These are phyloP conservation scores for Junonia oenone DNA, from an alignment of 2,888 invertebrate genomes.

Conservation along the genomic window DNA sequence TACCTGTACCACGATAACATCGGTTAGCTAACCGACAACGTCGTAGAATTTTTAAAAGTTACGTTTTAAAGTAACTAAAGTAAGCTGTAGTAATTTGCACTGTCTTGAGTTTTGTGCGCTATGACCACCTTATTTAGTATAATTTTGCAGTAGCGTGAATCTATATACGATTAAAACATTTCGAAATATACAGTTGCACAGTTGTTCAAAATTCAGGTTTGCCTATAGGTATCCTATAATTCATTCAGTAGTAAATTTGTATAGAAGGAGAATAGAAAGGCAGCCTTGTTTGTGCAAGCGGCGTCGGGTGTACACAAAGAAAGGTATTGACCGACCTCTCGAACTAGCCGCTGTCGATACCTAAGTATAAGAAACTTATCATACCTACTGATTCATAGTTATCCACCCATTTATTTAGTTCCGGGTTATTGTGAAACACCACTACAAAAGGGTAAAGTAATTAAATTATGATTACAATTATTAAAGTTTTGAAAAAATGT, in stretches of 20 bases:
- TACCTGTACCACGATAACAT: constrained; percentile 33
- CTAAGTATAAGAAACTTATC: constrained; percentile 11
- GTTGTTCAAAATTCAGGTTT: constrained; percentile 28
- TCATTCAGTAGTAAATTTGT: constrained; percentile 25
- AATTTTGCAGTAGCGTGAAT: constrained; percentile 11
- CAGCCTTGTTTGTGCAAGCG: constrained; percentile 35
- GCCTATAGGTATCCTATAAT: constrained; percentile 28
- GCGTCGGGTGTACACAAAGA: constrained; percentile 34
- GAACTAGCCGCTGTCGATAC: constrained; percentile 6
- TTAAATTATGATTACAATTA: not conserved
- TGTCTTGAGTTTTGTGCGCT: constrained; percentile 15
- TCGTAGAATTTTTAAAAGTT: constrained; percentile 24
- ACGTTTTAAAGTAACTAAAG: constrained; percentile 15
- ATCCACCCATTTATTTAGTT: constrained; percentile 5
- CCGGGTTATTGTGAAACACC: not conserved
- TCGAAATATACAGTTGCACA: constrained; percentile 21
- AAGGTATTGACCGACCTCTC: constrained; percentile 29
- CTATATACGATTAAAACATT: constrained; percentile 14
- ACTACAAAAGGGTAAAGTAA: not conserved
- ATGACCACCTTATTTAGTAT: not conserved
- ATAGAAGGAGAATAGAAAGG: constrained; percentile 39
- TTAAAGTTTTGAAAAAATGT: too few relatives aligned
- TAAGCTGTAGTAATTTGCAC: constrained; percentile 9
- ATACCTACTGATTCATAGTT: not conserved
- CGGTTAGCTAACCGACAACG: constrained; percentile 27